Conservation (phyloP, 37 sponge, comb jelly and placozoan species). For the Chondrosia reniformis region DNA sequence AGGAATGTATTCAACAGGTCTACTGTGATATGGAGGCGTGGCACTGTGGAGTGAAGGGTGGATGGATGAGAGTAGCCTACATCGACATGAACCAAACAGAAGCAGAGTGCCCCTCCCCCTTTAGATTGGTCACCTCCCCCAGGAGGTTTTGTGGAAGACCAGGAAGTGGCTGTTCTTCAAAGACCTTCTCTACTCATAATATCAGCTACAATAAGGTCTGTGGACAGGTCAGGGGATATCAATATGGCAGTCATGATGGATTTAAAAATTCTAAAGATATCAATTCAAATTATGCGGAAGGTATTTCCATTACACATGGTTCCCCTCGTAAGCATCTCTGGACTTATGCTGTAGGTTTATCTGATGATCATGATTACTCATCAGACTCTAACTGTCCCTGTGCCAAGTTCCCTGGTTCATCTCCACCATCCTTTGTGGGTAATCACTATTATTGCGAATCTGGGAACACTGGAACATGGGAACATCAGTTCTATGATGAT, state of each 20-base stretch:
- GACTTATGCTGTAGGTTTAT: slow-evolving; percentile 10
- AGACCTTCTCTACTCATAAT: neutral
- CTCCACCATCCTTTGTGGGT: slow-evolving; percentile 14
- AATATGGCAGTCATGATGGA: neutral
- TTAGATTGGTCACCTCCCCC: neutral
- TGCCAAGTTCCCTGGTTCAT: slow-evolving; percentile 18
- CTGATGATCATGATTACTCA: neutral
- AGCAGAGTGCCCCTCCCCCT: neutral
- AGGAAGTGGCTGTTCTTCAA: neutral
- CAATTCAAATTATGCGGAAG: slow-evolving; percentile 7
- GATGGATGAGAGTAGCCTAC: slow-evolving; percentile 27
- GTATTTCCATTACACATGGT: slow-evolving; percentile 19
- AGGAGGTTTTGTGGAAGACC: neutral
- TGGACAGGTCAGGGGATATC: neutral
- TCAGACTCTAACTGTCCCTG: neutral
- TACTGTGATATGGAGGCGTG: slow-evolving; percentile 5
- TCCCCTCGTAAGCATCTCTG: slow-evolving; percentile 11
- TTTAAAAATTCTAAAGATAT: neutral
- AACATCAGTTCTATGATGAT: neutral
- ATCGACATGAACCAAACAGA: neutral
- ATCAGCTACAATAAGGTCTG: neutral
- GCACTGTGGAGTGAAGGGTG: neutral
- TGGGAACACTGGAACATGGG: neutral
- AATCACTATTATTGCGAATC: slow-evolving; percentile 15
- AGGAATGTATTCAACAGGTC: neutral